Percentiles rank a stretch among this genome's conserved stretches.
Conservation (phyloP, 1,140 invertebrate genomes). For the Andrena cerasifolii region DNA sequence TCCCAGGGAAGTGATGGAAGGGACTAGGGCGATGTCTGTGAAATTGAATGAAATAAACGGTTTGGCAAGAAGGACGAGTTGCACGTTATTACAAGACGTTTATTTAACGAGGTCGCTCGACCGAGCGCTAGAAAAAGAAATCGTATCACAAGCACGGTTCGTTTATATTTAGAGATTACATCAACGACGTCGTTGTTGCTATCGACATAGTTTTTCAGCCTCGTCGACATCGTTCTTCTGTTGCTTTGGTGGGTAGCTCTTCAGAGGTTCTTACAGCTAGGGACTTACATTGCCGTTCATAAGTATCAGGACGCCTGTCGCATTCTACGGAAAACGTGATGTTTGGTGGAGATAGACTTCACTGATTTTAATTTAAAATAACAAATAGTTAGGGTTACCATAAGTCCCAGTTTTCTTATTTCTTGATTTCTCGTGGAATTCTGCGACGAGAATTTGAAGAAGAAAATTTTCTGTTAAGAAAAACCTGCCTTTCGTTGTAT, state of each 20-base stretch:
- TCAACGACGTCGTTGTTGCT: background rate
- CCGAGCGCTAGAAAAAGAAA: slow-evolving; percentile 14
- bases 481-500: too few species aligned
- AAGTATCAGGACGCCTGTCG: too few species aligned
- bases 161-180: background rate
- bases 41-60: background rate
- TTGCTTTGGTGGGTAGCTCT: slow-evolving; percentile 38
- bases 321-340: too few species aligned
- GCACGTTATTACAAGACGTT: slow-evolving; percentile 4
- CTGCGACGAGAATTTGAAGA: too few species aligned
- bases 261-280: slow-evolving; percentile 16
- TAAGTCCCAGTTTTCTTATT: too few species aligned
- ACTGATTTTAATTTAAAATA: too few species aligned
- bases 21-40: background rate
- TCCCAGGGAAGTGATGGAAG: slow-evolving; percentile 61
- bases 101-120: background rate
- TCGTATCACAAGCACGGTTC: background rate
- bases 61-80: background rate
- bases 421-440: too few species aligned
- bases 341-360: too few species aligned
- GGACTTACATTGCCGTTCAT: background rate
- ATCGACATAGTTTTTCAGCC: background rate
- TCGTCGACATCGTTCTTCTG: too few species aligned
- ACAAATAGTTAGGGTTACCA: too few species aligned
- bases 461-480: too few species aligned